Base-by-base conservation (phyloP, 2,113 vertebrate species). In the Alligator mississippiensis region DNA sequence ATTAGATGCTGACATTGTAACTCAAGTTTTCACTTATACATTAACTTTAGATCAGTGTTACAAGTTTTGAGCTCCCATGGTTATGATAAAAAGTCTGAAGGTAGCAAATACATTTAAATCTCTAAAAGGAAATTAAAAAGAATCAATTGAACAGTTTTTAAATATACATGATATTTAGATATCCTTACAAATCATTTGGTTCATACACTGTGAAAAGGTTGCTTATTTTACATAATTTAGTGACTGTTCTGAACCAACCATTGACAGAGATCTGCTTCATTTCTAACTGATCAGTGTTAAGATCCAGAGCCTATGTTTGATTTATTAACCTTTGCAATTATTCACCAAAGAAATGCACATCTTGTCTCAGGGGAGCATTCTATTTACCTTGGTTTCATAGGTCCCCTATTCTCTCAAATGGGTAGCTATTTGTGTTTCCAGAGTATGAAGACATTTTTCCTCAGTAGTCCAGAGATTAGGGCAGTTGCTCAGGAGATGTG, bases 1-100 rank as follows among this genome's bases (percentile, higher is more conserved):
- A 63, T 93, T 82, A 85, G 57, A 34, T 83, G 63, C 91, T 91
- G 90, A 81, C 61, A 85, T 11, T 82, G 79, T 34, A 4, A 63
- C 84, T 77, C 16, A 54, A 87, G 60, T 25, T 93, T 88, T 87
- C 28, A 2, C 60, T 84, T 72, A 80, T 63, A 17, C n/a, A 72
- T 21, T 7, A 93, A 58, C 30, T 63, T 58, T 85, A 82, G 54
- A 91, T 88, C 5, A 89, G 25, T 10, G 34, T 76, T 83, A 28
- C 25, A 93, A 85, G 76, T 81, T 81, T 18, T 78, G 19, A 72
- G 34, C 22, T 19, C 68, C 22, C 5, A 11, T 13, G 68, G 19
- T 22, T 72, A 11, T 21, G 38, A 11, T 30, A 34, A 72, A 70
- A 70, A 70, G 30, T 11, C 34, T 21, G 63, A 34, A 70, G 34